Conservation (phyloP, 2,797 vertebrate species). For the Anisognathus igniventris region DNA sequence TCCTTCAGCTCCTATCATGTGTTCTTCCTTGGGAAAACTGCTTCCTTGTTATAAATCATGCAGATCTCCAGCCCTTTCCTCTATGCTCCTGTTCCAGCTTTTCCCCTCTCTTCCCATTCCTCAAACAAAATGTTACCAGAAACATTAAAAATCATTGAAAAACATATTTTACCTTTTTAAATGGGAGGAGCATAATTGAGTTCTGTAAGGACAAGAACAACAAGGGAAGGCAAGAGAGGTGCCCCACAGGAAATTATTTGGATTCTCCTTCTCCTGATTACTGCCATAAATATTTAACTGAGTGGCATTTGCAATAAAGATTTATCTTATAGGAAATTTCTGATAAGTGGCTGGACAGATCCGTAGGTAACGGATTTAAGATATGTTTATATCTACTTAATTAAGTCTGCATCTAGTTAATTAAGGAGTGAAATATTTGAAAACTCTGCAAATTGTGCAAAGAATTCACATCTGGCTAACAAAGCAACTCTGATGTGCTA, state of each 20-base stretch:
- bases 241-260: conserved; percentile 2
- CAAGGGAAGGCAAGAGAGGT: background rate
- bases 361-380: background rate
- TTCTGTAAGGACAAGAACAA: background rate
- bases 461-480: background rate
- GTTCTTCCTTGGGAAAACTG: background rate
- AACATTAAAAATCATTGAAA: background rate
- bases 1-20: conserved; percentile 28
- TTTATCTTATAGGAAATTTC: background rate
- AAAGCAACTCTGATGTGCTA: background rate
- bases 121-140: background rate
- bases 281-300: background rate
- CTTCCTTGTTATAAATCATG: background rate
- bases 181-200: background rate
- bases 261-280: background rate
- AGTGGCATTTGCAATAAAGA: background rate
- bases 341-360: background rate
- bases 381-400: background rate
- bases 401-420: background rate
- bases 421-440: conserved; percentile 5
- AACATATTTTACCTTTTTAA: background rate
- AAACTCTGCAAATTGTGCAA: background rate
- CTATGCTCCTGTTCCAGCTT: background rate
- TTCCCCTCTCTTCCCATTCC: background rate
- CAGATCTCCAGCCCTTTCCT: background rate